A percentile compares a stretch with the other conserved stretches of the same genome.
Evolutionary conservation across 2,888 invertebrate species (phyloP).

Genomic region (Amblyteles armatorius): DNA sequence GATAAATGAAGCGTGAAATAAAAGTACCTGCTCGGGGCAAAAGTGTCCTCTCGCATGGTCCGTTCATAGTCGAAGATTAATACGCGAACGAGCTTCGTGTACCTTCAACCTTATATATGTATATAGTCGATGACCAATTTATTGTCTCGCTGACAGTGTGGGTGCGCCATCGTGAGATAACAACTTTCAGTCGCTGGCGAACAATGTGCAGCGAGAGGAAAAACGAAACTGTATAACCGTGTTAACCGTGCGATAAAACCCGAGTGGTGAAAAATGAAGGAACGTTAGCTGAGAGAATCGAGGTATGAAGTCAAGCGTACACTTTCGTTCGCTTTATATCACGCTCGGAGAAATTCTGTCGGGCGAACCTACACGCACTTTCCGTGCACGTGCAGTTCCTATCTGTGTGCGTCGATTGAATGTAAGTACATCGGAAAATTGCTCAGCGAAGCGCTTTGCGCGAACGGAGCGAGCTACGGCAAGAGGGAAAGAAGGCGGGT

Average conservation of each 20-base stretch:
- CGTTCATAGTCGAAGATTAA: conserved; percentile 32
- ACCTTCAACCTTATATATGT: not conserved
- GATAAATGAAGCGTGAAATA: conserved; percentile 39
- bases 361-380: conserved; percentile 10
- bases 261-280: conserved; percentile 22
- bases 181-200: conserved; percentile 20
- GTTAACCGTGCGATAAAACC: conserved; percentile 33
- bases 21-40: conserved; percentile 39
- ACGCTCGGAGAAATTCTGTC: conserved; percentile 5
- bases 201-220: not conserved
- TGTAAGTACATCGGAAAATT: conserved; percentile 8
- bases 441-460: not conserved
- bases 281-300: conserved; percentile 14
- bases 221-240: conserved; percentile 17
- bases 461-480: not conserved
- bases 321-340: conserved; percentile 27
- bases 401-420: conserved; percentile 14
- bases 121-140: conserved; percentile 46
- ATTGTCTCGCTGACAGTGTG: conserved; percentile 26
- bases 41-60: conserved; percentile 8
- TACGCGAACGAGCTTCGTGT: conserved; percentile 4
- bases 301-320: conserved; percentile 32
- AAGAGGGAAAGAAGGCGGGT: not conserved
- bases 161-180: conserved; percentile 21
- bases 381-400: not conserved